Conservation (phyloP, 2,797 vertebrate species). For the Tangara arthus region DNA sequence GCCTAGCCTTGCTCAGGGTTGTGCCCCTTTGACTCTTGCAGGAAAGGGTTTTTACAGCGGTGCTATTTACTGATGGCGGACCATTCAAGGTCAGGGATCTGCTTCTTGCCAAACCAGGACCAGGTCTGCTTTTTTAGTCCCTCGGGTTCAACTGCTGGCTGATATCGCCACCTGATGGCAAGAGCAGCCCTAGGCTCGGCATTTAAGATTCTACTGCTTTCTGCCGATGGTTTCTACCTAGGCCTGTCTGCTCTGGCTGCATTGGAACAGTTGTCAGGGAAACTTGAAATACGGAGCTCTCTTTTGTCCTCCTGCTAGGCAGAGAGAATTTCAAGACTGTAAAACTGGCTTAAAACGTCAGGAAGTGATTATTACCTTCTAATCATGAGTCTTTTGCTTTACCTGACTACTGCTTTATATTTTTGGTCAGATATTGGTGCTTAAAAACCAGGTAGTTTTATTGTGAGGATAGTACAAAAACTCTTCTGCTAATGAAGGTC, state of each 20-base stretch:
- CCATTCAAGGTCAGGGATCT: neutral
- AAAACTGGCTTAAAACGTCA: neutral
- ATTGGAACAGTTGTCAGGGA: neutral
- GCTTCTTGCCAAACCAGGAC: neutral
- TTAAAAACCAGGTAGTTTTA: neutral
- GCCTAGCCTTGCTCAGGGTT: neutral
- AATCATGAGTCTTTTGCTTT: fast-evolving
- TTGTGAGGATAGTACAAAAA: neutral
- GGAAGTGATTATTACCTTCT: neutral
- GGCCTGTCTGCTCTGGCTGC: fast-evolving
- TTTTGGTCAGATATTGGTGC: neutral
- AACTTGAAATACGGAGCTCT: neutral
- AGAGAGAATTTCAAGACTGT: neutral
- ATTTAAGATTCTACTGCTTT: fast-evolving
- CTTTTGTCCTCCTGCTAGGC: neutral
- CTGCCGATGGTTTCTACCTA: fast-evolving
- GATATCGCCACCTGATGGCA: slow-evolving; percentile 22
- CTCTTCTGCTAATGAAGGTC: fast-evolving
- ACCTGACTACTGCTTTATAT: neutral
- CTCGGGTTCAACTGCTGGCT: neutral
- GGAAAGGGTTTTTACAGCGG: neutral
- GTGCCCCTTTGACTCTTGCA: neutral
- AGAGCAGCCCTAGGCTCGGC: neutral
- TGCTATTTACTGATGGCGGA: neutral
- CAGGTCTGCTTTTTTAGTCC: neutral